Conservation (phyloP, 64 coral and sea anemone genomes). For the Porites australiensis region DNA sequence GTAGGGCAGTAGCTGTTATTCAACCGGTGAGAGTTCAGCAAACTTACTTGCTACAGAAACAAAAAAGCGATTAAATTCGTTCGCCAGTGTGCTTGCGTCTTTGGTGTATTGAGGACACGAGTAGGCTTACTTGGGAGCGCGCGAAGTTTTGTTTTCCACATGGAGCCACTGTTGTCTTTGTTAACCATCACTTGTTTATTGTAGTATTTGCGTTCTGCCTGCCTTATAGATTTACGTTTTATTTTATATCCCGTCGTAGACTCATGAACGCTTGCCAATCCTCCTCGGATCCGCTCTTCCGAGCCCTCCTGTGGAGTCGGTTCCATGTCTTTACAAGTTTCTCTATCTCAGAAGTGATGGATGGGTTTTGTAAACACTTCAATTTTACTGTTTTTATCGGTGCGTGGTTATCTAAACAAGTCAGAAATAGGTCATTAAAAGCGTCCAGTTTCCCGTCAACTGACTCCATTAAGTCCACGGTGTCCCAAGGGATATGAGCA, state of each 20-base stretch:
- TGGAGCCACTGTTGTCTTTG: too few relatives aligned
- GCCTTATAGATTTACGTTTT: not conserved
- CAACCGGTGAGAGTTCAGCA: too few relatives aligned
- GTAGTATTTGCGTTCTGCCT: not conserved
- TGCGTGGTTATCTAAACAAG: constrained; percentile 16
- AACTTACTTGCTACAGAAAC: too few relatives aligned
- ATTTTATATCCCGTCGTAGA: not conserved
- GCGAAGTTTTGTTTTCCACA: too few relatives aligned
- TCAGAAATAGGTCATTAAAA: constrained; percentile 50
- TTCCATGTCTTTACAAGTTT: not conserved
- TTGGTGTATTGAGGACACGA: too few relatives aligned
- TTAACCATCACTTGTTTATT: not conserved
- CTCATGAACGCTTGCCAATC: constrained; percentile 6
- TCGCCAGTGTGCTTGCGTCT: too few relatives aligned
- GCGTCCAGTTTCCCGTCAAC: constrained; percentile 43
- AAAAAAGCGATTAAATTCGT: too few relatives aligned
- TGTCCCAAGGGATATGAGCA: constrained; percentile 30
- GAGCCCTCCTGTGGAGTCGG: not conserved
- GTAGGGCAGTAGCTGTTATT: too few relatives aligned
- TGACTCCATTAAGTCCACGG: not conserved
- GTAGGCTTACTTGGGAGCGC: too few relatives aligned
- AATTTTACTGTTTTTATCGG: constrained; percentile 23
- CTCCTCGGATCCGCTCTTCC: not conserved
- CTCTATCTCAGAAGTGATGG: constrained; percentile 9
- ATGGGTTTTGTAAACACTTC: not conserved